Evolutionary conservation across 2,888 invertebrate species (phyloP).

Genomic region (Chloromyia formosa): DNA sequence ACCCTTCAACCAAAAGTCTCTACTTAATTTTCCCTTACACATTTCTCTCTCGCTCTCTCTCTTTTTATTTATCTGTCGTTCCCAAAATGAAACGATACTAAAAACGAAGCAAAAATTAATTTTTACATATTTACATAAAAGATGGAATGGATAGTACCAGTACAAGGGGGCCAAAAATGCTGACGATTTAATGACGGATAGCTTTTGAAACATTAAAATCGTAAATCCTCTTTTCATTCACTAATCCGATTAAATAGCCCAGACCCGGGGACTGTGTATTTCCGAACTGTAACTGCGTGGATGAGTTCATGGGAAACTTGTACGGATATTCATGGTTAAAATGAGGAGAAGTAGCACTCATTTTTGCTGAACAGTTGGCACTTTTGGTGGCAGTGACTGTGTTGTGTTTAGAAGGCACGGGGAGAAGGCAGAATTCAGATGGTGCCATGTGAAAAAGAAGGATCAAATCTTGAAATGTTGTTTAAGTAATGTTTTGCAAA

Average conservation of each 20-base stretch:
- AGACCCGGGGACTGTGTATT: neutral
- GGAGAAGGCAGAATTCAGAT: too few relatives aligned
- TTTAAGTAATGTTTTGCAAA: too few relatives aligned
- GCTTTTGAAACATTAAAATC: constrained; percentile 4
- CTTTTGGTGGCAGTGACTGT: too few relatives aligned
- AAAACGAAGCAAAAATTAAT: neutral
- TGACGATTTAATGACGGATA: constrained; percentile 4
- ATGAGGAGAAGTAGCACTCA: too few relatives aligned
- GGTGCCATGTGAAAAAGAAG: too few relatives aligned
- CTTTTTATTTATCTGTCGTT: neutral
- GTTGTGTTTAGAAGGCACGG: too few relatives aligned
- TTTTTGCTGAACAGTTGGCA: too few relatives aligned
- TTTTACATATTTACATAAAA: constrained; percentile 5
- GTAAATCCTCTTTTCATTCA: constrained; percentile 1
- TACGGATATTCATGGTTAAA: too few relatives aligned
- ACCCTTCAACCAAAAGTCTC: neutral
- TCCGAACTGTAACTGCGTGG: neutral
- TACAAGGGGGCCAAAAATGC: neutral
- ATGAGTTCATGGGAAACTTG: too few relatives aligned
- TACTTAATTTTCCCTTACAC: neutral
- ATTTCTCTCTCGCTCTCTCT: too few relatives aligned
- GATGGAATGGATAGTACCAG: neutral
- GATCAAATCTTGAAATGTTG: too few relatives aligned
- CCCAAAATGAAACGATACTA: too few relatives aligned
- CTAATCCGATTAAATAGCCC: constrained; percentile 5